Conservation (phyloP, 2,113 vertebrate genomes). For the Tor tambroides region DNA sequence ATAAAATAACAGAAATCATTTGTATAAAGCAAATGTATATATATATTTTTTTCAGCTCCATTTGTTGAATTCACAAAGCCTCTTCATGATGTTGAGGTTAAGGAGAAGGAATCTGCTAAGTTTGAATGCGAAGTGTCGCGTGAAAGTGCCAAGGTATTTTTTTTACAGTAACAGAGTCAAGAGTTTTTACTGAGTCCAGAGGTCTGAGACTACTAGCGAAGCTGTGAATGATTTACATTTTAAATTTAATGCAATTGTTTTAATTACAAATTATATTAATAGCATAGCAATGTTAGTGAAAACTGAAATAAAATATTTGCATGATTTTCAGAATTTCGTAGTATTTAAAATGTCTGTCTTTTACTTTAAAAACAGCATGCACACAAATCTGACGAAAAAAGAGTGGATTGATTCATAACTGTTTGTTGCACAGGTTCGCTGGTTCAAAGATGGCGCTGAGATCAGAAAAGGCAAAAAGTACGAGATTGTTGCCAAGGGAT, state of each 20-base stretch:
- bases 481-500: slow-evolving; percentile 90
- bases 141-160: slow-evolving; percentile 88
- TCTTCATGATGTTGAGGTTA: slow-evolving; percentile 91
- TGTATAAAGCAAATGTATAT: background rate
- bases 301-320: background rate
- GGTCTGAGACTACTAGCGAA: background rate
- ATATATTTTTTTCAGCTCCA: slow-evolving; percentile 78
- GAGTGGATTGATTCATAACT: background rate
- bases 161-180: no score
- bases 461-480: slow-evolving; percentile 98
- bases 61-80: slow-evolving; percentile 91
- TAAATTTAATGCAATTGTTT: background rate
- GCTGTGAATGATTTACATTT: background rate
- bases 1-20: background rate
- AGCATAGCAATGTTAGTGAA: background rate
- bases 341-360: no score
- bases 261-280: background rate
- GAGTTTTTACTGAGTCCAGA: background rate
- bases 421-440: slow-evolving; percentile 80
- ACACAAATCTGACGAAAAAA: background rate
- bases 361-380: background rate
- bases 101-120: slow-evolving; percentile 90
- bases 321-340: background rate
- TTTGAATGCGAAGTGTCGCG: slow-evolving; percentile 98
- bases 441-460: slow-evolving; percentile 96